These are phyloP conservation scores for Donacobius atricapilla DNA, from an alignment of 2,113 vertebrate genomes.

Conservation along the genomic window DNA sequence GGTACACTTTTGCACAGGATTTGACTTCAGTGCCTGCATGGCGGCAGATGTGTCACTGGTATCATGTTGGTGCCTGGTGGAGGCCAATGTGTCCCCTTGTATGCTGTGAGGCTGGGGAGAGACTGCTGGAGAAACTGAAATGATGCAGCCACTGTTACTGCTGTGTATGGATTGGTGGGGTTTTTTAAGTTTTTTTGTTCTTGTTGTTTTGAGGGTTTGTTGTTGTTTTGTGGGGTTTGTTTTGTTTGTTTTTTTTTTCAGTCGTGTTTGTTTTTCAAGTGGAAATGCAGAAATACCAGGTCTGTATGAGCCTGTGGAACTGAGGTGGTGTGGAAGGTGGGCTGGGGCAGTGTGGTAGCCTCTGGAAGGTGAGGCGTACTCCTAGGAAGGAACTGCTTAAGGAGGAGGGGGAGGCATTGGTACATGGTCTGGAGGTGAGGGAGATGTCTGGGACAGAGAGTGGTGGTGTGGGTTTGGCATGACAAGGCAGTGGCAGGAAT, in stretches of 20 bases:
- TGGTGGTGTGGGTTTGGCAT: neutral
- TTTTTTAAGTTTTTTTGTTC: neutral
- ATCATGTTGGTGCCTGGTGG: accelerated
- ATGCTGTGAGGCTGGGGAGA: neutral
- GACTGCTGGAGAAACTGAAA: neutral
- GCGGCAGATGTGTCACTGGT: neutral
- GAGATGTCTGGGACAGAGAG: neutral
- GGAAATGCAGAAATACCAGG: neutral
- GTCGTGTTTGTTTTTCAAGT: neutral
- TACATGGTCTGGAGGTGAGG: no score
- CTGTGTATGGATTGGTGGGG: neutral
- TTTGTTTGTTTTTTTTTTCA: neutral
- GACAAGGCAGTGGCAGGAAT: neutral
- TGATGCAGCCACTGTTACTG: neutral
- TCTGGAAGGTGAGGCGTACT: neutral
- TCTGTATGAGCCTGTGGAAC: neutral
- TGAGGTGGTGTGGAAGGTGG: neutral
- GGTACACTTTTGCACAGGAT: neutral
- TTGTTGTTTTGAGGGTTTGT: neutral
- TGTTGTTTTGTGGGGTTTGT: neutral
- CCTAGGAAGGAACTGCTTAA: accelerated
- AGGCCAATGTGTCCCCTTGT: neutral
- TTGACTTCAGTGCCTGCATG: neutral
- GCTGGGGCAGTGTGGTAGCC: neutral
- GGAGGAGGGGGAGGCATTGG: neutral